Evolutionary conservation across 2,113 vertebrate species (phyloP).

Genomic region (Notothenia coriiceps): DNA sequence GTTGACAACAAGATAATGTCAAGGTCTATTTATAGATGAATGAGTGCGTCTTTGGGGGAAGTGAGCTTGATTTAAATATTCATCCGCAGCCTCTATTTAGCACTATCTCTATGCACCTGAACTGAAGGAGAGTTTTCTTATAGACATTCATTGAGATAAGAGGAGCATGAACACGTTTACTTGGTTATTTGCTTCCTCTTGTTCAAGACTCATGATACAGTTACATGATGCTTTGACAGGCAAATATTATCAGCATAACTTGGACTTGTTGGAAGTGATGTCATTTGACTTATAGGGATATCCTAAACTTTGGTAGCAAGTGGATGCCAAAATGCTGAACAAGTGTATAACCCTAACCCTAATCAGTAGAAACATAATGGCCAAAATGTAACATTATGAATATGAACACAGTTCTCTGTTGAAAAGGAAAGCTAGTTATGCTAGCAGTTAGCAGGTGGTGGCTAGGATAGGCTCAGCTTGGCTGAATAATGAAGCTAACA

Average conservation of each 20-base stretch:
- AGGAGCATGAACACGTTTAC: not conserved
- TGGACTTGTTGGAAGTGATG: not conserved
- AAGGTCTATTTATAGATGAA: constrained; percentile 61
- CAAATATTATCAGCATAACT: not conserved
- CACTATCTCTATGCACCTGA: constrained; percentile 4
- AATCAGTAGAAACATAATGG: too few relatives aligned
- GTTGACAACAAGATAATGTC: constrained; percentile 64
- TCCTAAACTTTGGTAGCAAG: too few relatives aligned
- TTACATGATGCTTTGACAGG: not conserved
- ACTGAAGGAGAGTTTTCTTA: not conserved
- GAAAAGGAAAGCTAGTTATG: too few relatives aligned
- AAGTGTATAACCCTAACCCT: too few relatives aligned
- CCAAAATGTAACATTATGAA: too few relatives aligned
- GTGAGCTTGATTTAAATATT: constrained; percentile 52
- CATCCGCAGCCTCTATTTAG: constrained; percentile 25
- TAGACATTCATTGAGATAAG: not conserved
- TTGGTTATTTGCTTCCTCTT: not conserved
- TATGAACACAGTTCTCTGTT: too few relatives aligned
- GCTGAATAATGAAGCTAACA: too few relatives aligned
- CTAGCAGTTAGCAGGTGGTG: too few relatives aligned
- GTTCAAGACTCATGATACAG: not conserved
- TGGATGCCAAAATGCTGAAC: too few relatives aligned
- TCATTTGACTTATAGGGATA: not conserved
- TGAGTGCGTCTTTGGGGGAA: constrained; percentile 22
- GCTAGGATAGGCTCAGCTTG: too few relatives aligned